These are phyloP conservation scores for Zaprionus kolodkinae DNA, from an alignment of 1,140 invertebrate species.

Conservation along the genomic window DNA sequence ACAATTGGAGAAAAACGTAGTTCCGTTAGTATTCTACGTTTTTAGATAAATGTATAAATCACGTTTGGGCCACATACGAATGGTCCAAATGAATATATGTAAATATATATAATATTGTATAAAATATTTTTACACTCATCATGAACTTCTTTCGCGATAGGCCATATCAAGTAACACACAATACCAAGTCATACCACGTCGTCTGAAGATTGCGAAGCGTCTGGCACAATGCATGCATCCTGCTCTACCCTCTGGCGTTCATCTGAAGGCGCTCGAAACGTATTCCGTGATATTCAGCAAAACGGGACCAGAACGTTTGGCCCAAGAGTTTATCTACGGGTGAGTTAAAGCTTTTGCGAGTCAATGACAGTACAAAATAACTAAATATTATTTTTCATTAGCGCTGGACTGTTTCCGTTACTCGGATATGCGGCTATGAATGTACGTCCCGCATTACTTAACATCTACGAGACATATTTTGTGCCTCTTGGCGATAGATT, in stretches of 20 bases:
- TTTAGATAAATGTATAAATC: not conserved
- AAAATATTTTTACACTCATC: conserved; percentile 11
- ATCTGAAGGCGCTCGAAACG: conserved; percentile 96
- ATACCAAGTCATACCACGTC: conserved; percentile 94
- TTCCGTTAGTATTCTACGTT: not conserved
- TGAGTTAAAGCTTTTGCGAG: conserved; percentile 28
- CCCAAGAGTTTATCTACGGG: conserved; percentile 95
- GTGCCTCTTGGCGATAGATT: conserved; percentile 92
- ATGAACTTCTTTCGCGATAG: conserved; percentile 84
- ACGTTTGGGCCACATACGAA: not conserved
- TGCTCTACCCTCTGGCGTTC: conserved; percentile 95
- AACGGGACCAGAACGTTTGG: conserved; percentile 93
- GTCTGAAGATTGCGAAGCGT: conserved; percentile 96
- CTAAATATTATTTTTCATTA: conserved; percentile 27
- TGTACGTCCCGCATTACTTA: conserved; percentile 92
- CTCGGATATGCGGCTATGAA: conserved; percentile 96
- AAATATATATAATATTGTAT: not conserved
- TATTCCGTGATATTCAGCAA: conserved; percentile 97
- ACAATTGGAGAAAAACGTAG: not conserved
- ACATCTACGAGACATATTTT: conserved; percentile 97
- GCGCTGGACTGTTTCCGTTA: conserved; percentile 93
- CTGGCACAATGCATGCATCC: conserved; percentile 98
- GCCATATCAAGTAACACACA: conserved; percentile 91
- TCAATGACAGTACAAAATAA: not conserved
- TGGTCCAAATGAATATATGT: not conserved